Evolutionary conservation across 1,140 invertebrate species (phyloP), one percentile per base, ranked within the genome.

Genomic region (Cecropterus lyciades): DNA sequence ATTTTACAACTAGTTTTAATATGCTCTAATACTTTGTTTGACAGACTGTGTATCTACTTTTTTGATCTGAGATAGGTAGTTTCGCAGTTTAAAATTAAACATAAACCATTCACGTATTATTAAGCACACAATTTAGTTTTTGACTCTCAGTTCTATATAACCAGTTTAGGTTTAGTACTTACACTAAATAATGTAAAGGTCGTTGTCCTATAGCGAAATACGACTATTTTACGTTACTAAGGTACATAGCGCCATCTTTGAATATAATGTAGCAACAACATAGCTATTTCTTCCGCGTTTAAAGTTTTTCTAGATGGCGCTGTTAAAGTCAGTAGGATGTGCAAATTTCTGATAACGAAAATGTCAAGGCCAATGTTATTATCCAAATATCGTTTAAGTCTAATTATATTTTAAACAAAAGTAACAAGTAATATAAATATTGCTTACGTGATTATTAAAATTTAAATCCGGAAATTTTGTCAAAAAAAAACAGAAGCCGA

Each of bases 341-440:
- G 83, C 79, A 82, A 88, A 84, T 79, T 81, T 85, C 71, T 77
- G 80, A 85, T 87, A 87, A 82, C 83, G 73, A 73, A 78, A 88
- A 89, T 87, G 84, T 89, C 87, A 88, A 88, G 85, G 84, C 83
- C 83, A 88, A 80, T 83, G 81, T 75, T 84, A 78, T 77, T 75
- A 70, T 53, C 59, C 67, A 52, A 63, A 40, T 48, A 46, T 53
- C 37, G 40, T 51, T 57, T 59, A 17, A 37, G 56, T 33, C 67
- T 11, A 46, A 14, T 27, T 48, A 59, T 33, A 64, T 42, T 60
- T 51, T 46, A 69, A 55, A 13, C 17, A 52, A 53, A 59, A 16
- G 49, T 9, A 40, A 33, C 4, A 14, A 24, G 3, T 45, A 46
- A 62, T 15, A 33, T 37, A 59, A 62, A 60, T 6, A 17, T 13